phyloP scores from a whole-genome alignment of 2,113 vertebrate genomes.

The Brienomyrus brachyistius region DNA sequence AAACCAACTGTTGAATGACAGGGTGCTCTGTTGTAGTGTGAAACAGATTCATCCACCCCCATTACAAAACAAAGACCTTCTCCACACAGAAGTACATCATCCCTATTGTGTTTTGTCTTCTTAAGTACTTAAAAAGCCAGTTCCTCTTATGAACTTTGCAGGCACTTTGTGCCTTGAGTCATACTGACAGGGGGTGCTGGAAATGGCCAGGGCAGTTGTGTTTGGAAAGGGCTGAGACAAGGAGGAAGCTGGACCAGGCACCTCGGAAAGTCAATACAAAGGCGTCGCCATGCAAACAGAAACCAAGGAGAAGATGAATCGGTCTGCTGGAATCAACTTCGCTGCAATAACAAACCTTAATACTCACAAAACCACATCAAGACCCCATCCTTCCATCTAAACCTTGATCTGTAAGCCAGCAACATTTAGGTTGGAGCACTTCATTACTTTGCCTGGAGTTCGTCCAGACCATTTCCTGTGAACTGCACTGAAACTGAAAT shows the following conservation, averaged over 20 bases:
- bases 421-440: slow-evolving; percentile 49
- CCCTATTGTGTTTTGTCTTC: neutral
- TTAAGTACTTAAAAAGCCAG: neutral
- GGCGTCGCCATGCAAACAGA: slow-evolving; percentile 44
- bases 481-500: neutral
- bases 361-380: slow-evolving; percentile 60
- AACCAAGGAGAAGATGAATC: slow-evolving; percentile 50
- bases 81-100: neutral
- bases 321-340: slow-evolving; percentile 45
- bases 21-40: neutral
- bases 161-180: slow-evolving; percentile 18
- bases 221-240: slow-evolving; percentile 40
- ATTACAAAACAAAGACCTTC: slow-evolving; percentile 1
- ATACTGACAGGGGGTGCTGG: slow-evolving; percentile 16
- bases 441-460: slow-evolving; percentile 40
- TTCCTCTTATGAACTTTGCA: neutral
- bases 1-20: neutral
- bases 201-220: slow-evolving; percentile 24
- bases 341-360: slow-evolving; percentile 57
- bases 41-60: neutral
- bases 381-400: slow-evolving; percentile 41
- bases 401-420: slow-evolving; percentile 54
- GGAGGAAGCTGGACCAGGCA: slow-evolving; percentile 45
- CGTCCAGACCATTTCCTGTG: slow-evolving; percentile 34
- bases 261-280: slow-evolving; percentile 38